These are phyloP conservation scores for Drosophila navojoa DNA, from an alignment of 1,140 invertebrate species.

Conservation along the genomic window DNA sequence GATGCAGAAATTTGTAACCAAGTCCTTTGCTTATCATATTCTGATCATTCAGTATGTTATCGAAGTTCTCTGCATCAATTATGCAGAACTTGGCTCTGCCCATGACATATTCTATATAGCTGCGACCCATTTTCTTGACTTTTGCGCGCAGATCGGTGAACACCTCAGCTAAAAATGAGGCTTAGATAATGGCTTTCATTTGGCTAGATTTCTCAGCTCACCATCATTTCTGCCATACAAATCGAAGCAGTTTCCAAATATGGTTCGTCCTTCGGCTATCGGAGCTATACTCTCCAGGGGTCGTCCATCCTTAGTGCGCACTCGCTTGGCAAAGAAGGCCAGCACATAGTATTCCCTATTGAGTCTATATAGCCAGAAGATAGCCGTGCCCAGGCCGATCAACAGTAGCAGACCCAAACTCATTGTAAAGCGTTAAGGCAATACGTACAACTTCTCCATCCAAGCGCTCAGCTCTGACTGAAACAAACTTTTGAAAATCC, in stretches of 20 bases:
- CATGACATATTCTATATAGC: slow-evolving; percentile 59
- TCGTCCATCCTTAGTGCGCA: slow-evolving; percentile 36
- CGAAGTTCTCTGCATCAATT: slow-evolving; percentile 65
- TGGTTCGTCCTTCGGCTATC: slow-evolving; percentile 8
- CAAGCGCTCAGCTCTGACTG: background rate
- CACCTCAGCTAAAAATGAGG: slow-evolving; percentile 20
- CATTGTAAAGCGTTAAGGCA: background rate
- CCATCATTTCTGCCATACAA: slow-evolving; percentile 30
- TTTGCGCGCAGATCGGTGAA: slow-evolving; percentile 20
- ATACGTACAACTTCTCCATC: background rate
- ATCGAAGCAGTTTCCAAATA: slow-evolving; percentile 50
- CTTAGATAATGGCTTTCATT: background rate
- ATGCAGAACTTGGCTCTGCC: slow-evolving; percentile 56
- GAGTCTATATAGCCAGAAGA: slow-evolving; percentile 36
- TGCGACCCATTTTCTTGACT: slow-evolving; percentile 18
- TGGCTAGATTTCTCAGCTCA: background rate
- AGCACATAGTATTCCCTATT: slow-evolving; percentile 48
- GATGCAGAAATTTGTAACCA: slow-evolving; percentile 85
- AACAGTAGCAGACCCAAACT: slow-evolving; percentile 31
- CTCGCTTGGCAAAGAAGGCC: slow-evolving; percentile 35
- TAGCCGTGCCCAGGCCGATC: slow-evolving; percentile 30
- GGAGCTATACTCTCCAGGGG: slow-evolving; percentile 35
- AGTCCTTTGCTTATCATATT: slow-evolving; percentile 63
- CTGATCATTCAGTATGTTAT: slow-evolving; percentile 58
- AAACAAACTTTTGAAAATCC: background rate